Evolutionary conservation across 2,113 vertebrate genomes (phyloP).

Genomic region (Boleophthalmus pectinirostris): DNA sequence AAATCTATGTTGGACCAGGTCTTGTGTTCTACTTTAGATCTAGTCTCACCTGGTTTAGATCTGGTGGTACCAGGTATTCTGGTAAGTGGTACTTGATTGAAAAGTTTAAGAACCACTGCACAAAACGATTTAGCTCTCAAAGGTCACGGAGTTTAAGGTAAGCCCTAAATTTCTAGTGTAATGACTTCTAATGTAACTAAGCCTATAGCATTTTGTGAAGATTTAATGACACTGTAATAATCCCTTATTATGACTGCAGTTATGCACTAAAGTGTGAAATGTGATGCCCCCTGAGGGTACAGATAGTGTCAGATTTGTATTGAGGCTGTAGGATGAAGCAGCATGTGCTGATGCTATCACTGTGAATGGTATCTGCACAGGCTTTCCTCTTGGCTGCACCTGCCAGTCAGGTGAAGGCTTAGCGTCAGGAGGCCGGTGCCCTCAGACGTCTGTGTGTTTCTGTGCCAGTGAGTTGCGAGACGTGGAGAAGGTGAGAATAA

Average conservation of each 20-base stretch:
- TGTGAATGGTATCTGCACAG: conserved; percentile 46
- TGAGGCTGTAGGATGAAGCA: conserved; percentile 45
- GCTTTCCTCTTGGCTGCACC: conserved; percentile 74
- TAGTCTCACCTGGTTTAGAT: neutral
- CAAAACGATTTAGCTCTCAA: neutral
- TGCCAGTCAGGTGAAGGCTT: conserved; percentile 72
- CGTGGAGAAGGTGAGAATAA: conserved; percentile 34
- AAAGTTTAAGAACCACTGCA: neutral
- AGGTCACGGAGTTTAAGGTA: neutral
- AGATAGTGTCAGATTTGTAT: conserved; percentile 47
- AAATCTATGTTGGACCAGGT: neutral
- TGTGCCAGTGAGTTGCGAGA: conserved; percentile 21
- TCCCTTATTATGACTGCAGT: conserved; percentile 68
- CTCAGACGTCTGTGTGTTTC: conserved; percentile 42
- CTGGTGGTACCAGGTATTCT: neutral
- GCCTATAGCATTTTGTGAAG: conserved; percentile 57
- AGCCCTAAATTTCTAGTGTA: neutral
- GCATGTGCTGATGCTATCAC: conserved; percentile 64
- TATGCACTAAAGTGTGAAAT: conserved; percentile 65
- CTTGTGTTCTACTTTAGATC: too few species aligned
- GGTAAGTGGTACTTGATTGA: neutral
- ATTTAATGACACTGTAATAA: conserved; percentile 64
- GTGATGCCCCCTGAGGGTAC: conserved; percentile 51
- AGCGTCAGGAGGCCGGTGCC: conserved; percentile 45
- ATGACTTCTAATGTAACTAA: conserved; percentile 15